A percentile compares a stretch with the other conserved stretches of the same genome.
phyloP scores from a whole-genome alignment of 2,888 invertebrate genomes.

The Hololepta plana region DNA sequence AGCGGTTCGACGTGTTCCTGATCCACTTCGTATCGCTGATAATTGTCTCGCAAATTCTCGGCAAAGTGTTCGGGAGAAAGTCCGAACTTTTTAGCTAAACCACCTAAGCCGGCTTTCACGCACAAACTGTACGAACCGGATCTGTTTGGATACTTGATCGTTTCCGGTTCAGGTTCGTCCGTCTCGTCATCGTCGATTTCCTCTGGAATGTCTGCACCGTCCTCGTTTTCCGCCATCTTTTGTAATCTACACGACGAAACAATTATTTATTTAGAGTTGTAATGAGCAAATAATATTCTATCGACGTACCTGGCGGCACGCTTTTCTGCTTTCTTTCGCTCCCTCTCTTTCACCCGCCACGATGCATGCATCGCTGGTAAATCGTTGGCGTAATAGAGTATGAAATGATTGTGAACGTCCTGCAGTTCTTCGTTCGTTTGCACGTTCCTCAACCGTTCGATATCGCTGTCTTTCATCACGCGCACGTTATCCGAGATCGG shows the following conservation, averaged over 20 bases:
- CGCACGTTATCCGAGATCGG: conserved; percentile 69
- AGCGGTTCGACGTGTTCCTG: conserved; percentile 74
- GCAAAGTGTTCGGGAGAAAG: conserved; percentile 87
- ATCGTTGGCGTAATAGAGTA: conserved; percentile 78
- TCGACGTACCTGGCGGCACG: conserved; percentile 14
- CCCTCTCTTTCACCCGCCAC: conserved; percentile 45
- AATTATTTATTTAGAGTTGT: conserved; percentile 2
- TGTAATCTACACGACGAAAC: conserved; percentile 22
- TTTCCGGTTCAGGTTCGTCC: conserved; percentile 38
- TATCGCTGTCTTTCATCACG: conserved; percentile 69
- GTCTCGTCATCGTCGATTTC: conserved; percentile 35
- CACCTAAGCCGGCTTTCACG: conserved; percentile 60
- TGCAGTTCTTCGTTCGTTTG: conserved; percentile 81
- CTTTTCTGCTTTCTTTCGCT: conserved; percentile 36
- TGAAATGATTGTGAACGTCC: conserved; percentile 86
- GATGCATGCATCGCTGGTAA: conserved; percentile 68
- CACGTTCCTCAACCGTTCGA: conserved; percentile 55
- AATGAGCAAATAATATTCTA: neutral
- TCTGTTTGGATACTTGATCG: conserved; percentile 68
- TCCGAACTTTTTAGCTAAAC: conserved; percentile 80
- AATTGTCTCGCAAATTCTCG: conserved; percentile 90
- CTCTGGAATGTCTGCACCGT: conserved; percentile 42
- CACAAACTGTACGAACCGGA: conserved; percentile 83
- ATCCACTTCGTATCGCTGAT: conserved; percentile 87
- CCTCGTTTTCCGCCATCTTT: conserved; percentile 39